These are phyloP conservation scores for Pempheris klunzingeri DNA, from an alignment of 2,797 vertebrate genomes.

Conservation along the genomic window DNA sequence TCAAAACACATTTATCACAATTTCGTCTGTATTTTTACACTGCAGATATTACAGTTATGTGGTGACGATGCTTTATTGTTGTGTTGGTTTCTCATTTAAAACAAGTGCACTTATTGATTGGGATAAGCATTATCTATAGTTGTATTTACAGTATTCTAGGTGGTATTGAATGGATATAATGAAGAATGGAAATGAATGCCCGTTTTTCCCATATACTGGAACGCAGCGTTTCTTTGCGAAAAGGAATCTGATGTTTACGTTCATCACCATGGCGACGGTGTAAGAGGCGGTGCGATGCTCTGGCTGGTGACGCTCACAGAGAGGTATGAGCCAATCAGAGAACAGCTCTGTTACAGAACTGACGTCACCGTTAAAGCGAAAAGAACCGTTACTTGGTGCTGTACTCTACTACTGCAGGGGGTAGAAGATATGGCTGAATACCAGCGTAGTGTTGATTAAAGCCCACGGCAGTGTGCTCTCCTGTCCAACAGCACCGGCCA, in stretches of 20 bases:
- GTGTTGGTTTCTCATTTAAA: background rate
- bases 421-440: constrained; percentile 41
- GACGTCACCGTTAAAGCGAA: constrained; percentile 86
- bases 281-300: constrained; percentile 56
- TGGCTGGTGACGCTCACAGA: constrained; percentile 61
- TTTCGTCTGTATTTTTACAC: background rate
- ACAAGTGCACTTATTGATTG: background rate
- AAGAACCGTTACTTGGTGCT: constrained; percentile 78
- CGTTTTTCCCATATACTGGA: background rate
- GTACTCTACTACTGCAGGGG: constrained; percentile 67
- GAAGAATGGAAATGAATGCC: background rate
- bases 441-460: constrained; percentile 31
- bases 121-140: background rate
- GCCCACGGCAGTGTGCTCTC: background rate
- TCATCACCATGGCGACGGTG: constrained; percentile 78
- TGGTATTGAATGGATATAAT: too few species aligned
- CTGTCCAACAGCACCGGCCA: too few species aligned
- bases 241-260: constrained; percentile 81
- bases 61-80: too few species aligned
- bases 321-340: constrained; percentile 74
- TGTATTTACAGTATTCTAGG: background rate
- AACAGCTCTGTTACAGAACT: constrained; percentile 26
- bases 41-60: background rate
- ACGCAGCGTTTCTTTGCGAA: constrained; percentile 59
- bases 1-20: background rate